Conservation (phyloP, 1,140 invertebrate genomes). For the Danaus plexippus region DNA sequence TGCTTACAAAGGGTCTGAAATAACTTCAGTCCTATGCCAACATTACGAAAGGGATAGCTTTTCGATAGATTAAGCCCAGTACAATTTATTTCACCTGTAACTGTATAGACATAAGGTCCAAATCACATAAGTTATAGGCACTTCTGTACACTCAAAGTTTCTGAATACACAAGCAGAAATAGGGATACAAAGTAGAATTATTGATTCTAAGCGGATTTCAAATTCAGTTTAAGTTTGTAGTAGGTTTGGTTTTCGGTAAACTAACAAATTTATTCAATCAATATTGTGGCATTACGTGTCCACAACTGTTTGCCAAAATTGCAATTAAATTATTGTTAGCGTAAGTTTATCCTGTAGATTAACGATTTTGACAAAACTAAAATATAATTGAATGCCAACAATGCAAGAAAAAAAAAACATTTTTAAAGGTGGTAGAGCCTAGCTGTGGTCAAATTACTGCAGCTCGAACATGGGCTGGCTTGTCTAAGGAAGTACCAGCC, state of each 20-base stretch:
- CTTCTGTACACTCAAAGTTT: constrained; percentile 24
- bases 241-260: constrained; percentile 8
- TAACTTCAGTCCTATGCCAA: constrained; percentile 22
- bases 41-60: constrained; percentile 19
- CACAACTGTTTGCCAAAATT: neutral
- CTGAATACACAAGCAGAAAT: constrained; percentile 20
- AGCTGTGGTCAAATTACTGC: too few relatives aligned
- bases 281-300: too few relatives aligned
- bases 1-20: constrained; percentile 21
- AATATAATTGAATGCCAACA: neutral
- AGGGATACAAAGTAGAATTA: constrained; percentile 21
- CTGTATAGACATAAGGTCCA: constrained; percentile 9
- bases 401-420: too few relatives aligned
- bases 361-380: constrained; percentile 3
- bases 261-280: neutral
- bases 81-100: constrained; percentile 11
- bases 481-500: too few relatives aligned
- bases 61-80: constrained; percentile 12
- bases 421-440: too few relatives aligned
- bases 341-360: neutral
- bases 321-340: neutral
- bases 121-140: neutral
- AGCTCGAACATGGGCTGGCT: too few relatives aligned
- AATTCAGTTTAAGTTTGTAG: constrained; percentile 20
- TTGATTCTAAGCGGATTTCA: constrained; percentile 27